Evolutionary conservation across 1,140 invertebrate species (phyloP).

Genomic region (Drosophila bipectinata): DNA sequence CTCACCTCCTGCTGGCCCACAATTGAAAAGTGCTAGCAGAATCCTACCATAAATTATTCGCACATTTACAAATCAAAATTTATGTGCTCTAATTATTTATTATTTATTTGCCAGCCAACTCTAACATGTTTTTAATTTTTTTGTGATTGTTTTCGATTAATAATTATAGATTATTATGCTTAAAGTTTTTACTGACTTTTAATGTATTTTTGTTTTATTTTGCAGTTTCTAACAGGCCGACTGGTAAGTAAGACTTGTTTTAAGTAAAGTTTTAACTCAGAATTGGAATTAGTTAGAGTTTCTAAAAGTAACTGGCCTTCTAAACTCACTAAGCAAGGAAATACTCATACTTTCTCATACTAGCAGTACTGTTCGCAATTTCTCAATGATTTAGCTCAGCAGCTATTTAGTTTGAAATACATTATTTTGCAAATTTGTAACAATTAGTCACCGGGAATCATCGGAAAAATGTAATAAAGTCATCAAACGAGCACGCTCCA

Average conservation of each 20-base stretch:
- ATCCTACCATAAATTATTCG: constrained; percentile 41
- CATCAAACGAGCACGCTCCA: constrained; percentile 34
- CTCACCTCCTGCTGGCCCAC: background rate
- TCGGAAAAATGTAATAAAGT: constrained; percentile 24
- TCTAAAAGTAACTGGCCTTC: constrained; percentile 27
- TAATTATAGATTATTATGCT: background rate
- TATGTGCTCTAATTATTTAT: constrained; percentile 62
- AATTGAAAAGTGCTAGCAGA: constrained; percentile 19
- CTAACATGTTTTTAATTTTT: constrained; percentile 17
- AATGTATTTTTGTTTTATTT: background rate
- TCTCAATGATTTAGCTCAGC: background rate
- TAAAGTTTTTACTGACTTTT: background rate
- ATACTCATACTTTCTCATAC: background rate
- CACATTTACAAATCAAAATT: constrained; percentile 57
- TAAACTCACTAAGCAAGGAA: background rate
- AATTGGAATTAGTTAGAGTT: background rate
- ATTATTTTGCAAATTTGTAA: constrained; percentile 14
- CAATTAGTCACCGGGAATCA: constrained; percentile 33
- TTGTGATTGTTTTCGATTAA: background rate
- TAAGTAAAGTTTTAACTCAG: too few species aligned
- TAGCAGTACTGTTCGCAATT: background rate
- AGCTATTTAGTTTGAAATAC: background rate
- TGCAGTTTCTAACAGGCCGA: constrained; percentile 16
- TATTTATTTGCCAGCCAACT: constrained; percentile 20
- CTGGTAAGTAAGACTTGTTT: constrained; percentile 22